Evolutionary conservation across 2,113 vertebrate genomes (phyloP).

Genomic region (Macrotis lagotis): DNA sequence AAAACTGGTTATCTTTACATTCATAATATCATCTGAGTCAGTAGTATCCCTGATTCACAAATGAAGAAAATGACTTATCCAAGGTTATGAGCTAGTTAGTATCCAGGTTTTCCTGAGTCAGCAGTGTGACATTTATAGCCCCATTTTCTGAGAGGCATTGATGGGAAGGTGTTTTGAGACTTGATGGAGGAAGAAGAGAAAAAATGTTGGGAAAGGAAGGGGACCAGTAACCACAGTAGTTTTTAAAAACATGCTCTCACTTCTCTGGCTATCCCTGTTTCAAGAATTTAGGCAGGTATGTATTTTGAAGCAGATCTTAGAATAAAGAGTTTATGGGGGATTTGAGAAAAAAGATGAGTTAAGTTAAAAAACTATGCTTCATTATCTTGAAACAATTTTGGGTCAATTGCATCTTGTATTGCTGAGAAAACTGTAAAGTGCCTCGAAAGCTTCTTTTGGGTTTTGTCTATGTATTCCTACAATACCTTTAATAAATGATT

Average conservation of each 20-base stretch:
- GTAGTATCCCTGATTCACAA: neutral
- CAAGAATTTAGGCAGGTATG: conserved; percentile 11
- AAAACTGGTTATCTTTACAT: neutral
- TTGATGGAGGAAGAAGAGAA: neutral
- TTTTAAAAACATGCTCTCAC: neutral
- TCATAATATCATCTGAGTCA: neutral
- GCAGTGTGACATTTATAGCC: neutral
- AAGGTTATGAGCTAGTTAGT: neutral
- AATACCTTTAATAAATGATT: neutral
- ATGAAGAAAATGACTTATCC: neutral
- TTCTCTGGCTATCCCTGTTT: conserved; percentile 11
- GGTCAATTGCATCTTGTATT: neutral
- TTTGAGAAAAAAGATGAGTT: neutral
- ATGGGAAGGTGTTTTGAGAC: neutral
- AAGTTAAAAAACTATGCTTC: neutral
- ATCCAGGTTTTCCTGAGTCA: neutral
- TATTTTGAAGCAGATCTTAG: neutral
- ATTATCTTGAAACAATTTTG: neutral
- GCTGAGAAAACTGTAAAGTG: neutral
- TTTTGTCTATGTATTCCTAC: neutral
- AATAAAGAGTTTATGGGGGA: neutral
- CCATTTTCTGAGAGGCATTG: neutral
- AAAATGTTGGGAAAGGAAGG: neutral
- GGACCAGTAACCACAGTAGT: neutral
- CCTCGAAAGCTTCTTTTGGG: neutral